These are phyloP conservation scores for Drosophila parthenogenetica DNA, from an alignment of 2,888 invertebrate species.

Conservation along the genomic window DNA sequence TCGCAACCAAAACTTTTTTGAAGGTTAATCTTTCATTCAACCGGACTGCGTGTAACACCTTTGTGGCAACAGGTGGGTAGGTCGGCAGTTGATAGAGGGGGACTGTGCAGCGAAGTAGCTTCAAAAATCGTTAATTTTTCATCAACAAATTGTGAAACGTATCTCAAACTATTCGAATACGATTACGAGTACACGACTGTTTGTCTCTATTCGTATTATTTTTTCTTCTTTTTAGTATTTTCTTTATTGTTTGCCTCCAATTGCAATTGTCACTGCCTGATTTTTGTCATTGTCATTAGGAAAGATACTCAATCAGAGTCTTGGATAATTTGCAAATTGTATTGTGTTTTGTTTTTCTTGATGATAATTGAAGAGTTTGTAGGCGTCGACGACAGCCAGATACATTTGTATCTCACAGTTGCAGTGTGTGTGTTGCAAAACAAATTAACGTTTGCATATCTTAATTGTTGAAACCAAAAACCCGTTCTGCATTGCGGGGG, in stretches of 20 bases:
- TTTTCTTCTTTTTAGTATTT: slow-evolving; percentile 19
- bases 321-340: slow-evolving; percentile 9
- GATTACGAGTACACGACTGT: slow-evolving; percentile 5
- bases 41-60: slow-evolving; percentile 46
- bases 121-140: slow-evolving; percentile 61
- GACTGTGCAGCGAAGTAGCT: not conserved
- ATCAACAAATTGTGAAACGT: slow-evolving; percentile 63
- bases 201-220: not conserved
- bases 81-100: not conserved
- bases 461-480: slow-evolving; percentile 11
- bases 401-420: slow-evolving; percentile 6
- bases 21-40: slow-evolving; percentile 72
- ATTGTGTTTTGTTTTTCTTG: not conserved
- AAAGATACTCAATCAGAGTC: slow-evolving; percentile 31
- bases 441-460: slow-evolving; percentile 5
- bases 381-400: not conserved
- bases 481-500: slow-evolving; percentile 4
- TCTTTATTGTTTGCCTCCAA: slow-evolving; percentile 8
- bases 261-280: slow-evolving; percentile 32
- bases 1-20: slow-evolving; percentile 49
- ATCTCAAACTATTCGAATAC: slow-evolving; percentile 11
- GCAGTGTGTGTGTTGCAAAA: not conserved
- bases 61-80: not conserved
- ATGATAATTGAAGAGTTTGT: slow-evolving; percentile 22
- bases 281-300: slow-evolving; percentile 44